Evolutionary conservation across 2,888 invertebrate genomes (phyloP), one percentile per base, ranked within the genome.

Genomic region (Sinohyriopsis cumingii): DNA sequence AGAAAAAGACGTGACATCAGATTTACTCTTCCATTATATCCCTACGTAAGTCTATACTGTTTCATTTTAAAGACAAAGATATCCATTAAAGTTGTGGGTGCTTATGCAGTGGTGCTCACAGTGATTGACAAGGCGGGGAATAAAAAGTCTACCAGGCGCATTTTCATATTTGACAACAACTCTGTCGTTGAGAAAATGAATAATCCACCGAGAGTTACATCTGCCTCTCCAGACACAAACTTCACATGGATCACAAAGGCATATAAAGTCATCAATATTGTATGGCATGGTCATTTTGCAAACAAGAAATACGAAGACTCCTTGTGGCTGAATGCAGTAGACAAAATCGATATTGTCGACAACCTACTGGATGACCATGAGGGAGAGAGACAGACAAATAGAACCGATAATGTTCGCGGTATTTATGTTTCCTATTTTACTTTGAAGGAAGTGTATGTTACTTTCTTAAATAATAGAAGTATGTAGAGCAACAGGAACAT

Each of bases 101-200:
- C 75, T 22, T 75, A 75, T 57, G 57, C 63, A 19, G 62, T 75
- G 1, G 65, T 72, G 54, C 25, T 75, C 20, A 65, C 68, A 15
- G 76, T 68, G 0, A 59, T 59, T 22, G 80, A 80, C 62, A 69
- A 68, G n/a, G 80, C 80, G 18, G 75, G 72, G 22, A 80, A 80
- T 54, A 18, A 65, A 18, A 73, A 75, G 53, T 55, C 65, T n/a
- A 63, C 75, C 0, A 63, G 80, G 54, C 62, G 75, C 55, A 68
- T 80, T 5, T 67, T 78, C 5, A 53, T 80, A 18, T 80, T 67
- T 68, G 80, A 80, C 57, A 65, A 76, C 67, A 25, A 59, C 5
- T 78, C 80, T 20, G 64, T 62, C 3, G 75, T 78, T 15, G 66
- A 69, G 15, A 63, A 59, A 12, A 28, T 56, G 0, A 69, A 71